These are phyloP conservation scores for Cercopithecus mona DNA, from an alignment of 2,113 vertebrate species.

Conservation along the genomic window DNA sequence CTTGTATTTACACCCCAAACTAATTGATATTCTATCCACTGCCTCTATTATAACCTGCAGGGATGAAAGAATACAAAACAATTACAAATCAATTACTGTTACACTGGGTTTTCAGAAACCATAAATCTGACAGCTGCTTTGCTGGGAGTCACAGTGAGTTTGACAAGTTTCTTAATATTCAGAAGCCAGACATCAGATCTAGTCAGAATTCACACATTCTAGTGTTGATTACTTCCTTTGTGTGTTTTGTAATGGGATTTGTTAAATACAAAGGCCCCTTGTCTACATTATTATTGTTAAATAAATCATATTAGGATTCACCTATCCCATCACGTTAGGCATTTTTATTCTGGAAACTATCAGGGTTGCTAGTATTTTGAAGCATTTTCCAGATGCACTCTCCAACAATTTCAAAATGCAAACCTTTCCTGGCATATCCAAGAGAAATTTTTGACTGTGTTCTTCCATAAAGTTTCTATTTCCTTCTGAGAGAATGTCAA, in stretches of 20 bases:
- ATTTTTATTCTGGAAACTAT: neutral
- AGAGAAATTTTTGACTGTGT: neutral
- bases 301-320: conserved; percentile 31
- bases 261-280: conserved; percentile 35
- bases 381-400: neutral
- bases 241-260: conserved; percentile 49
- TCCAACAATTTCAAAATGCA: neutral
- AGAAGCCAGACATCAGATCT: neutral
- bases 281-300: conserved; percentile 37
- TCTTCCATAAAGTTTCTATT: neutral
- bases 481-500: neutral
- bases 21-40: conserved; percentile 49
- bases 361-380: neutral
- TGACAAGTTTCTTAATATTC: conserved; percentile 60
- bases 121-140: conserved; percentile 60
- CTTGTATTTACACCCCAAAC: neutral
- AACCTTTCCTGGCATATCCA: neutral
- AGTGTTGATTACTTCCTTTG: conserved; percentile 36
- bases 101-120: conserved; percentile 20
- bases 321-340: neutral
- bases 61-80: conserved; percentile 47
- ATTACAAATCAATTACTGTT: conserved; percentile 50
- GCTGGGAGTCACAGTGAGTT: neutral
- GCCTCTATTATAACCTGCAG: neutral
- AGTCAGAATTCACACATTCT: conserved; percentile 11